Conservation (phyloP, 2,113 vertebrate genomes). For the Andinoacara biseriatus region DNA sequence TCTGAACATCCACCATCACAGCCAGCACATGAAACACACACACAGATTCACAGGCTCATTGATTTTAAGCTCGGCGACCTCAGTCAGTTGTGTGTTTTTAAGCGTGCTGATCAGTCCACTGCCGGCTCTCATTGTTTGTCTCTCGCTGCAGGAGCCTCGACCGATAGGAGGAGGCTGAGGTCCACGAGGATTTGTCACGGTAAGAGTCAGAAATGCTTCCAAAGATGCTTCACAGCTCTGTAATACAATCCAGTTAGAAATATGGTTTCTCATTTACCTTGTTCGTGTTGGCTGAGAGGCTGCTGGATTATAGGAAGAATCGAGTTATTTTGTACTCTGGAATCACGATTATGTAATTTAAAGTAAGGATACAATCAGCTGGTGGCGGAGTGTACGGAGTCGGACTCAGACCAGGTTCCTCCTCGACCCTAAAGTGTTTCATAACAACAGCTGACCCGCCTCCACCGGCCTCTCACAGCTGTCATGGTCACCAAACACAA, state of each 20-base stretch:
- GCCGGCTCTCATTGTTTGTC: constrained; percentile 66
- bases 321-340: not conserved
- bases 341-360: too few species aligned
- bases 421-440: too few species aligned
- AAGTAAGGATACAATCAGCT: too few species aligned
- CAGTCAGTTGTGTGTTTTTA: not conserved
- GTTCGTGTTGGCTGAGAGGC: not conserved
- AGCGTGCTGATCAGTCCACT: constrained; percentile 20
- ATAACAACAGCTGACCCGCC: too few species aligned
- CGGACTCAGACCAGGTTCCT: too few species aligned
- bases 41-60: not conserved
- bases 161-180: constrained; percentile 73
- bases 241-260: too few species aligned
- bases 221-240: too few species aligned
- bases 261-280: not conserved
- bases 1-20: not conserved
- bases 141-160: constrained; percentile 75
- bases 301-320: not conserved
- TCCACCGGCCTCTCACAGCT: too few species aligned
- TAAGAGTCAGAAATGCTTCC: constrained; percentile 20
- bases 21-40: not conserved
- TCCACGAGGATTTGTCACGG: not conserved
- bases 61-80: not conserved
- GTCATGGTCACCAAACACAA: too few species aligned
- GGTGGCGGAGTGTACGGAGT: too few species aligned